Conservation (phyloP, 2,888 invertebrate genomes). For the Halictus ligatus region DNA sequence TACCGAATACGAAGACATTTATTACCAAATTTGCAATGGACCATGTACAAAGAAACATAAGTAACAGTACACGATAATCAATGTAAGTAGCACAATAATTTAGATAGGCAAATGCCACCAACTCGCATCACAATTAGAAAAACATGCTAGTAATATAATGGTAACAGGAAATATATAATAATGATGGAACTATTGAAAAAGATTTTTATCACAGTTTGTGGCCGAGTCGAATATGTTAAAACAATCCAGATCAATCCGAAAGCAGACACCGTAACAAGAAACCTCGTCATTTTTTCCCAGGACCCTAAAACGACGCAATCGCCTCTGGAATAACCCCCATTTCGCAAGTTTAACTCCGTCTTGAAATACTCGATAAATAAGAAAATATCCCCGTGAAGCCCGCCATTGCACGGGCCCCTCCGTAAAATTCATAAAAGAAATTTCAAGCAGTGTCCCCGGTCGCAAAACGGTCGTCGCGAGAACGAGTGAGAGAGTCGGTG, state of each 20-base stretch:
- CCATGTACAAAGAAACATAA: neutral
- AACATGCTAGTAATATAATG: neutral
- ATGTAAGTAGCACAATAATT: neutral
- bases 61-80: neutral
- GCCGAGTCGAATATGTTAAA: neutral
- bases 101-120: neutral
- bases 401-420: neutral
- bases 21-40: neutral
- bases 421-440: conserved; percentile 13
- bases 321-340: neutral
- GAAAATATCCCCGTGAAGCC: neutral
- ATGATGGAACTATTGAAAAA: neutral
- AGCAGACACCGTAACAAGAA: neutral
- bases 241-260: neutral
- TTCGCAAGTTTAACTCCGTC: neutral
- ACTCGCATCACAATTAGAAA: neutral
- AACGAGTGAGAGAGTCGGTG: conserved; percentile 15
- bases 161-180: neutral
- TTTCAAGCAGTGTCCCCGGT: conserved; percentile 12
- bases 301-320: neutral
- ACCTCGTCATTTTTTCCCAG: neutral
- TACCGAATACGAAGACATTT: neutral
- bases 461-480: conserved; percentile 19
- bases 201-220: neutral
- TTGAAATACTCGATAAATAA: conserved; percentile 8